Evolutionary conservation across 92 coral and sea anemone genomes (phyloP).

Genomic region (Palythoa grandis): DNA sequence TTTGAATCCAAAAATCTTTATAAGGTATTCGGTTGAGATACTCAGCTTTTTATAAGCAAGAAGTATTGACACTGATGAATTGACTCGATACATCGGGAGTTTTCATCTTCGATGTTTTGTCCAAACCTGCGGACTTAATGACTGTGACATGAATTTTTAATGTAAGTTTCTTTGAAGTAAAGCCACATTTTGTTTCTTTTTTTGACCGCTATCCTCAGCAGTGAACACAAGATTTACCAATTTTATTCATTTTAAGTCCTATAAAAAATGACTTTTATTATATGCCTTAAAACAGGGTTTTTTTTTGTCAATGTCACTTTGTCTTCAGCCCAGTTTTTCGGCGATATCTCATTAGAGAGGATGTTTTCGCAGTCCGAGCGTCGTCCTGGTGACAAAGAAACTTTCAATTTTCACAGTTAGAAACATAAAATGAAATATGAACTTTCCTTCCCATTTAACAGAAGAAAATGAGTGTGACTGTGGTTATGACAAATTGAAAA

Average conservation of each 20-base stretch:
- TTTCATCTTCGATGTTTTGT: background rate
- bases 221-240: background rate
- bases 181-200: background rate
- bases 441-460: background rate
- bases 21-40: background rate
- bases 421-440: no score
- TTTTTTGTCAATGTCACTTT: no score
- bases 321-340: background rate
- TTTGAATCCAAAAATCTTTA: background rate
- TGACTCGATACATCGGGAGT: background rate
- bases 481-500: background rate
- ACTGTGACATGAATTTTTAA: slow-evolving; percentile 35
- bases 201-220: background rate
- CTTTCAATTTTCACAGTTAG: background rate
- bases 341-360: background rate
- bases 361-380: background rate
- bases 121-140: slow-evolving; percentile 32
- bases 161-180: background rate
- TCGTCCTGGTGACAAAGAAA: slow-evolving; percentile 27
- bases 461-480: background rate
- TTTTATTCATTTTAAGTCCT: background rate
- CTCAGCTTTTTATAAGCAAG: background rate
- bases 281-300: background rate
- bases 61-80: background rate
- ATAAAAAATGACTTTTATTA: background rate